Base-by-base conservation (phyloP, 1,140 invertebrate genomes). In the Apis cerana region DNA sequence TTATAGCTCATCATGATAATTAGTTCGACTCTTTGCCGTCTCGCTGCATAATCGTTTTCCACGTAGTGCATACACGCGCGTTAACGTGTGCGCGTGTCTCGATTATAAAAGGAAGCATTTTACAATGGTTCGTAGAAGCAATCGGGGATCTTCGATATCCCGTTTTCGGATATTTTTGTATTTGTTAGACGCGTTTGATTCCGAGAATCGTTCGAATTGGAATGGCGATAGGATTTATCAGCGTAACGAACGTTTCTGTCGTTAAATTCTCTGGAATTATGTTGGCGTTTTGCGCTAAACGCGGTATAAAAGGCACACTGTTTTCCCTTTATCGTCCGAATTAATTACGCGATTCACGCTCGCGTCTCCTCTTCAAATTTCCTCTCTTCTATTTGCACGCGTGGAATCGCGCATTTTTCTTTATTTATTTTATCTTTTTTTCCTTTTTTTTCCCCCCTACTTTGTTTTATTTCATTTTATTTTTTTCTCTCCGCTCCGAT, bases 1-100 rank as follows among this genome's bases (percentile, higher is more conserved):
- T 88, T 88, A 75, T 54, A 77, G 72, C 62, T 70, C 59, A 54
- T 77, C 58, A 52, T 59, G 82, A 87, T 88, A 84, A 88, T 88
- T 87, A 88, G 74, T 69, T 75, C 62, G 48, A 69, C 81, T 84
- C 74, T 69, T 88, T 84, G 82, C 68, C 69, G 75, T 19, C 70
- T 80, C 69, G 79, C 72, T 72, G 77, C 77, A 56, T 70, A 65
- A 72, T 59, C 54, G 54, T 75, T 27, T 43, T 7, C 33, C 33
- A 43, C 33, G 33, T 43, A 43, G 33, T 0, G 4, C 33, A 5
- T 7, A 21, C 21, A 56, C 52, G 13, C 43, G n/a, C 50, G 69
- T 74, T 75, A 75, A 54, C 62, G 13, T 12, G n/a, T n/a, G 70
- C 15, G 69, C 33, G 64, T 65, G 48, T 50, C 17, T 50, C 74